Base-by-base conservation (phyloP, 2,113 vertebrate genomes). In the Rhinoptilus africanus region DNA sequence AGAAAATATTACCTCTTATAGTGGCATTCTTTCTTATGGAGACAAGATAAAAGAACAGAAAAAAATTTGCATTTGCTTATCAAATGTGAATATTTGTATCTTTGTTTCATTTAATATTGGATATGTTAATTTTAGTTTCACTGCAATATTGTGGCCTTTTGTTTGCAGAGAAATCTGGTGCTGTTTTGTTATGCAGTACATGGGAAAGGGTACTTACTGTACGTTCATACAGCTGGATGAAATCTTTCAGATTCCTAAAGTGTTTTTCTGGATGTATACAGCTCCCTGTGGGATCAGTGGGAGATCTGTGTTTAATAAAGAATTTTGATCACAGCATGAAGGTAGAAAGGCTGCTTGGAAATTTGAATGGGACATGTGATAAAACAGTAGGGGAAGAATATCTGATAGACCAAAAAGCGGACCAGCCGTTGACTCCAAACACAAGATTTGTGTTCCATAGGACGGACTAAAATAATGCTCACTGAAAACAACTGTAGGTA, bases 331-430 rank as follows among this genome's bases (percentile, higher is more conserved):
- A 34, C 1, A 56, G 19, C 9, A 26, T 28, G 30, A 72, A 64
- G n/a, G 51, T n/a, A 59, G 53, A 78, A 86, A 51, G 56, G 11
- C 39, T 90, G 35, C 32, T 76, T 68, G 27, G 62, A 73, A 79
- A 45, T 89, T 37, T 60, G 35, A 71, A n/a, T 54, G 6, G 18
- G 32, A 3, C 16, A 17, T 35, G 12, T 67, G 20, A 47, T 51
- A 41, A 72, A 94, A 48, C 14, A 69, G 5, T 21, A 47, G 69
- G 24, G 84, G 74, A 81, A 64, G 30, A 53, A 6, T 57, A 48
- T 22, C 8, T 66, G 21, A 4, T 43, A 50, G 67, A 37, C 34
- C 12, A 62, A 67, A 92, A 80, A 13, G 9, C 0, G 0, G 2
- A 68, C 41, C 5, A 67, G 32, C 11, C 35, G 7, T 28, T 91